phyloP scores from a whole-genome alignment of 2,113 vertebrate species.

The Galeopterus variegatus region DNA sequence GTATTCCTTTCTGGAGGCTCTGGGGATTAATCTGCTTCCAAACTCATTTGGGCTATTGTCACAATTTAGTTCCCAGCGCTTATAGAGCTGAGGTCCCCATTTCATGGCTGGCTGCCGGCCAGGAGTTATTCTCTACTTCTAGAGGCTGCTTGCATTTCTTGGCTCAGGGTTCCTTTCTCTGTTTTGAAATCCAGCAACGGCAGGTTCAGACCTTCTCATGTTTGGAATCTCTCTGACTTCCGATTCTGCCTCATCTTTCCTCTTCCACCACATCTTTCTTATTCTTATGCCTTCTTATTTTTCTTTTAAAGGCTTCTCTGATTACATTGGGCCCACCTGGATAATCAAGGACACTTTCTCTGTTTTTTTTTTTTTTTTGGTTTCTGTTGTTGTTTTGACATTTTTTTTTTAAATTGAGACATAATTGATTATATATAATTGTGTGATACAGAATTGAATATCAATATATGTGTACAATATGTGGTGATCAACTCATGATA shows the following conservation, averaged over 20 bases:
- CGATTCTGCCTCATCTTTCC: background rate
- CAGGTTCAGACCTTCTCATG: background rate
- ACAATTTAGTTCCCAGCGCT: constrained; percentile 31
- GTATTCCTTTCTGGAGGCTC: background rate
- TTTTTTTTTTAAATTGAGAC: no score
- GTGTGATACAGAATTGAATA: no score
- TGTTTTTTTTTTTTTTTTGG: no score
- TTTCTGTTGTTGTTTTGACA: no score
- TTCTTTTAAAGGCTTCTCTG: constrained; percentile 1
- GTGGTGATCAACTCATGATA: no score
- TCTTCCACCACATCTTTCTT: background rate
- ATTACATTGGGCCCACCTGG: background rate
- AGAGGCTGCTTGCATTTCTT: background rate
- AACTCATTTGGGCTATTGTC: background rate
- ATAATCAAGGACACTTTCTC: background rate
- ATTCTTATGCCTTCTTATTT: background rate
- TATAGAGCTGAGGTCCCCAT: background rate
- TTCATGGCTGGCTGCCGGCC: background rate
- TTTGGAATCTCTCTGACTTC: background rate
- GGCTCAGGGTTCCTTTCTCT: background rate
- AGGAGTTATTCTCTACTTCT: background rate
- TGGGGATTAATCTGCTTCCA: constrained; percentile 29
- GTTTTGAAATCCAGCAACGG: background rate
- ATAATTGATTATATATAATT: no score
- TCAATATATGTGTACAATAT: no score